phyloP scores from a whole-genome alignment of 2,888 invertebrate species.

The Ectropis crepuscularia region DNA sequence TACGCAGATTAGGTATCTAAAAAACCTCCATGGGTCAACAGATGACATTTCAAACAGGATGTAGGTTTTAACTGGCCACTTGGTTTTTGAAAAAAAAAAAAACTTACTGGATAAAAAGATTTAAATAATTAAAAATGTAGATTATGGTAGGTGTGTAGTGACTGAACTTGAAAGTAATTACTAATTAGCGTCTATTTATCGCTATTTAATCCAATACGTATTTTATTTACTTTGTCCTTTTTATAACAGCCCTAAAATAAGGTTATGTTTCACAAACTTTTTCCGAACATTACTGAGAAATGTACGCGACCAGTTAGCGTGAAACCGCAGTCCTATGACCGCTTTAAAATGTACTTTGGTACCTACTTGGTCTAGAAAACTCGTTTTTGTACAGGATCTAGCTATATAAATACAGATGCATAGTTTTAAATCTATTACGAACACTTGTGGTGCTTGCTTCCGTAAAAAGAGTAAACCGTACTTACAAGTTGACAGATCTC shows the following conservation, averaged over 20 bases:
- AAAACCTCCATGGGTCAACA: conserved; percentile 13
- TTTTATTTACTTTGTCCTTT: background rate
- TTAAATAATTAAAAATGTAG: background rate
- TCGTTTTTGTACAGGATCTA: conserved; percentile 11
- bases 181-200: background rate
- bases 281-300: conserved; percentile 3
- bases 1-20: background rate
- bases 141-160: no score
- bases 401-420: background rate
- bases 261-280: conserved; percentile 19
- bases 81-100: background rate
- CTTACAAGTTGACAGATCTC: conserved; percentile 52
- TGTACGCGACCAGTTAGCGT: conserved; percentile 1
- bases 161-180: background rate
- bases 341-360: conserved; percentile 1
- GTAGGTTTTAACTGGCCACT: conserved; percentile 5
- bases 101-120: conserved; percentile 1
- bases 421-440: conserved; percentile 1
- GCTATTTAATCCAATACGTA: background rate
- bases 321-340: conserved; percentile 12
- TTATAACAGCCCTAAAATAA: conserved; percentile 2
- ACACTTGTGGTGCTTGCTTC: conserved; percentile 1
- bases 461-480: conserved; percentile 21
- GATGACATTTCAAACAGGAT: conserved; percentile 21
- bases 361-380: conserved; percentile 16